Conservation (phyloP, 2,888 invertebrate genomes). For the Spilosoma lubricipeda region DNA sequence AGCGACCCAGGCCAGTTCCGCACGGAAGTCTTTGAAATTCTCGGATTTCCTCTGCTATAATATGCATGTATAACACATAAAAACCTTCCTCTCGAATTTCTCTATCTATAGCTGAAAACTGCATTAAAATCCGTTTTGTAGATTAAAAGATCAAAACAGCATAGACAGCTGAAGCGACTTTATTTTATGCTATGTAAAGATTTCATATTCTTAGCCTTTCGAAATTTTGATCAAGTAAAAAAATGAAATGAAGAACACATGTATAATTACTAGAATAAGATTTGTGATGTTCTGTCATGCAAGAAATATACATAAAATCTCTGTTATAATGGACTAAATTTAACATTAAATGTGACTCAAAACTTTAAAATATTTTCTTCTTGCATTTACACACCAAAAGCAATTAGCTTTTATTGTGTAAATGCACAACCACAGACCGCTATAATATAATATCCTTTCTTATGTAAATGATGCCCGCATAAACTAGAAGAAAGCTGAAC, state of each 20-base stretch:
- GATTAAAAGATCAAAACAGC: no score
- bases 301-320: background rate
- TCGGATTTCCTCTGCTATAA: no score
- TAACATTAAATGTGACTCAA: background rate
- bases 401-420: background rate
- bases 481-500: background rate
- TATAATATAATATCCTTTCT: background rate
- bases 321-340: background rate
- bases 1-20: no score
- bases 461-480: background rate
- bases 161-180: no score
- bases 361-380: background rate
- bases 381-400: background rate
- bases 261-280: no score
- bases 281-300: background rate
- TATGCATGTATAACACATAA: no score
- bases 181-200: no score
- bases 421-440: background rate
- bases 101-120: no score
- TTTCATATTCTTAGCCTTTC: background rate
- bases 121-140: no score
- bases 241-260: background rate
- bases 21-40: no score
- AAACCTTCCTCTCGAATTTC: no score
- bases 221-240: background rate